Evolutionary conservation across 2,888 invertebrate species (phyloP), one percentile per base, ranked within the genome.

Genomic region (Synanthedon andrenaeformis): DNA sequence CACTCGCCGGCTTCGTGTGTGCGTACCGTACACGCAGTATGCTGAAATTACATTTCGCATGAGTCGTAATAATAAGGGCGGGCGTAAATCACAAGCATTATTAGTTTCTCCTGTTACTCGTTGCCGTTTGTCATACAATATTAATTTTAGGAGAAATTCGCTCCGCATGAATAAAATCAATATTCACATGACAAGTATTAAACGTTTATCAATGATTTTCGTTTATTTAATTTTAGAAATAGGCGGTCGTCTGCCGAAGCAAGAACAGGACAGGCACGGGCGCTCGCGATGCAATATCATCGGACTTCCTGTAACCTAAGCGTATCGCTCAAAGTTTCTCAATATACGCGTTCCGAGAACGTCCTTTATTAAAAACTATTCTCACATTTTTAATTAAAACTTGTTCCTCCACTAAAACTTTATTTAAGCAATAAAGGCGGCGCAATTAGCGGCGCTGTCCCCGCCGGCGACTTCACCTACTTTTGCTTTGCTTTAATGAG

Each of bases 341-440:
- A 87, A 87, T 87, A 86, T 86, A 82, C 84, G 86, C 81, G 81
- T 79, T 70, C 76, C 73, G 70, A 79, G 82, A 76, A 79, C 76
- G 81, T 82, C 84, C 83, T 85, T 86, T 86, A 86, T 86, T 87
- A 87, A 86, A 87, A 86, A 87, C 87, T 87, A 87, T 87, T 86
- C 82, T 85, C 83, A 83, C 86, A 86, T 86, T 87, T 87, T 87
- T 87, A 87, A 87, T 86, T 87, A 86, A 87, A 87, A 86, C 86
- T 87, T 86, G 83, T 84, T 85, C 82, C 80, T 79, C 78, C 80
- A 82, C 86, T 86, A 84, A 86, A 87, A 87, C 85, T 86, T 87
- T 87, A 87, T 86, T 86, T 86, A 82, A 87, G 87, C 86, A 86
- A 87, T 87, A 87, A 87, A 86, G 82, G 85, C 81, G 78, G 79